A percentile compares a stretch with the other conserved stretches of the same genome.
phyloP scores from a whole-genome alignment of 2,113 vertebrate genomes.

The Cyprinodon tularosa region DNA sequence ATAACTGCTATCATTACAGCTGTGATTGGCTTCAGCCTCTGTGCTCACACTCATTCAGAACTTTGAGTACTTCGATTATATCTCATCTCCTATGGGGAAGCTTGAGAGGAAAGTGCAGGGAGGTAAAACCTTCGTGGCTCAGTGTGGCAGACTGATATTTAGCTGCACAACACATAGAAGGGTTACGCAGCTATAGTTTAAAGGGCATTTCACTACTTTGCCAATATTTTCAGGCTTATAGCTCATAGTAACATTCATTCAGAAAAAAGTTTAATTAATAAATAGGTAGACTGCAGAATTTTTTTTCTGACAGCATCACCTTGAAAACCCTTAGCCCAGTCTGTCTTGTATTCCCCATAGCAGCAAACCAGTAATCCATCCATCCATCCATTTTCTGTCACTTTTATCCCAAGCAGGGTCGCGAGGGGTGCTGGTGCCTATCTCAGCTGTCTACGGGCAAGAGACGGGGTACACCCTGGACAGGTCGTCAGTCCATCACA shows the following conservation, averaged over 20 bases:
- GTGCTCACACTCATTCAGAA: not conserved
- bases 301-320: no score
- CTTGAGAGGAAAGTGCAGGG: not conserved
- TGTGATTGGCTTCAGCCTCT: constrained; percentile 6
- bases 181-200: not conserved
- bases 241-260: not conserved
- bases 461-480: no score
- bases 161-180: not conserved
- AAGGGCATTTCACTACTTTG: not conserved
- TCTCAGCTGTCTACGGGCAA: no score
- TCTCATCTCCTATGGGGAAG: constrained; percentile 3
- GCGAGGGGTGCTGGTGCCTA: no score
- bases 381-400: no score
- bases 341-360: no score
- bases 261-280: no score
- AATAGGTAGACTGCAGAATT: no score
- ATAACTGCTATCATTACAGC: constrained; percentile 39
- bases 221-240: not conserved
- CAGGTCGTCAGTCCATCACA: no score
- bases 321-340: no score
- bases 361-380: no score
- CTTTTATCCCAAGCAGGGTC: no score
- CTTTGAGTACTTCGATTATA: not conserved
- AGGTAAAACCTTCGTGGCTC: not conserved
- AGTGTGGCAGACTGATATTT: not conserved